A percentile compares a stretch with the other conserved stretches of the same genome.
phyloP scores from a whole-genome alignment of 2,797 vertebrate species.

The Sebastes matsubarae region DNA sequence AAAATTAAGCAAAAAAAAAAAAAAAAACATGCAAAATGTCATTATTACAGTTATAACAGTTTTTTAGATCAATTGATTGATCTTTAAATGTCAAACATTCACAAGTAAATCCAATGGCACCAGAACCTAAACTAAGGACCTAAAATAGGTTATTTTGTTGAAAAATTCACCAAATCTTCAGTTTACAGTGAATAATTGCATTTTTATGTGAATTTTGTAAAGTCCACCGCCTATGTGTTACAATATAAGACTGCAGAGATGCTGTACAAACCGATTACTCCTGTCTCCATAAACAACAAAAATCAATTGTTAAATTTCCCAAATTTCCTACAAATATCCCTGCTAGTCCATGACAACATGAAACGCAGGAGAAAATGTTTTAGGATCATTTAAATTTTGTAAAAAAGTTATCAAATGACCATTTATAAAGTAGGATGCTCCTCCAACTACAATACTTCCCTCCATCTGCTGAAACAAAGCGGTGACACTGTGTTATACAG shows the following conservation, averaged over 20 bases:
- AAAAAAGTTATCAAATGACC: background rate
- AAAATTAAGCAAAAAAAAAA: background rate
- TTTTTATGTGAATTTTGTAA: background rate
- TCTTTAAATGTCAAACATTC: background rate
- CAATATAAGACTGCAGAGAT: background rate
- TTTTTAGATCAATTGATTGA: background rate
- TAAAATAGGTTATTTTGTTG: background rate
- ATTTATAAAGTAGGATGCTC: background rate
- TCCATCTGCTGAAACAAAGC: conserved; percentile 17
- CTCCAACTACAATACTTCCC: background rate
- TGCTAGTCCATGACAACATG: background rate
- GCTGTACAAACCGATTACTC: background rate
- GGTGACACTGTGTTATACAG: background rate
- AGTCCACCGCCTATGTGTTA: background rate
- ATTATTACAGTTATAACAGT: background rate
- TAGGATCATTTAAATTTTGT: background rate
- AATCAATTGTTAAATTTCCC: background rate
- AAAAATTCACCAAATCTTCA: background rate
- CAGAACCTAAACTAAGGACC: background rate
- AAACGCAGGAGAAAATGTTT: background rate
- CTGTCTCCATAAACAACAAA: background rate
- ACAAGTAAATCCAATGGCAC: background rate
- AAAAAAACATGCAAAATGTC: background rate
- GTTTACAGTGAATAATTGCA: background rate
- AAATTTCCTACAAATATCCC: background rate